Conservation (phyloP, 2,113 vertebrate species). For the Aleadryas rufinucha region DNA sequence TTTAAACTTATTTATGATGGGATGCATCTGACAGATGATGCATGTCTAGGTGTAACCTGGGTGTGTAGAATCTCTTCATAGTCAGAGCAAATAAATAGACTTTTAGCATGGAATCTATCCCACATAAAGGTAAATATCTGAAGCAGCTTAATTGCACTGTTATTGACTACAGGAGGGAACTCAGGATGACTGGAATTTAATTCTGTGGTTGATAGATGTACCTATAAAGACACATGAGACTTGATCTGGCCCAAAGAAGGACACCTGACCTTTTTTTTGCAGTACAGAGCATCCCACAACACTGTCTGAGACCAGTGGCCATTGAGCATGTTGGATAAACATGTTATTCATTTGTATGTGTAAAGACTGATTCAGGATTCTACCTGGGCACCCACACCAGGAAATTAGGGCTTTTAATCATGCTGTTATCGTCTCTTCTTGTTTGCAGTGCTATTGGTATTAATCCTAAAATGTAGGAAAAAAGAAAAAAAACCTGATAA, state of each 20-base stretch:
- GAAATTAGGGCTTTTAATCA: not conserved
- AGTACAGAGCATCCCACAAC: not conserved
- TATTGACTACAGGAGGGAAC: not conserved
- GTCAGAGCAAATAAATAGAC: not conserved
- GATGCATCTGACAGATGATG: not conserved
- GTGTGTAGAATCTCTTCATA: not conserved
- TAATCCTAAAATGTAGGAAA: not conserved
- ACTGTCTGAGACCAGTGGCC: not conserved
- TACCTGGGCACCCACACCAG: not conserved
- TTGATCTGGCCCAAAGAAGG: not conserved
- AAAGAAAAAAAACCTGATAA: not conserved
- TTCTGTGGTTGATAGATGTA: not conserved
- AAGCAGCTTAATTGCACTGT: not conserved
- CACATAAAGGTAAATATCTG: not conserved
- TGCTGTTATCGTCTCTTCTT: not conserved
- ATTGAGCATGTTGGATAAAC: not conserved
- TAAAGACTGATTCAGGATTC: not conserved
- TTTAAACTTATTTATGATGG: not conserved
- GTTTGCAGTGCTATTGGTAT: not conserved
- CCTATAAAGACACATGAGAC: not conserved
- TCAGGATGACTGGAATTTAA: not conserved
- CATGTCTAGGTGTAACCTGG: not conserved
- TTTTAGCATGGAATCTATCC: not conserved
- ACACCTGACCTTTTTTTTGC: not conserved
- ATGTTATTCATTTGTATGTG: not conserved